A percentile compares a stretch with the other conserved stretches of the same genome.
These are phyloP conservation scores for Adelognathus sp. DNA, from an alignment of 2,888 invertebrate species.

Conservation along the genomic window DNA sequence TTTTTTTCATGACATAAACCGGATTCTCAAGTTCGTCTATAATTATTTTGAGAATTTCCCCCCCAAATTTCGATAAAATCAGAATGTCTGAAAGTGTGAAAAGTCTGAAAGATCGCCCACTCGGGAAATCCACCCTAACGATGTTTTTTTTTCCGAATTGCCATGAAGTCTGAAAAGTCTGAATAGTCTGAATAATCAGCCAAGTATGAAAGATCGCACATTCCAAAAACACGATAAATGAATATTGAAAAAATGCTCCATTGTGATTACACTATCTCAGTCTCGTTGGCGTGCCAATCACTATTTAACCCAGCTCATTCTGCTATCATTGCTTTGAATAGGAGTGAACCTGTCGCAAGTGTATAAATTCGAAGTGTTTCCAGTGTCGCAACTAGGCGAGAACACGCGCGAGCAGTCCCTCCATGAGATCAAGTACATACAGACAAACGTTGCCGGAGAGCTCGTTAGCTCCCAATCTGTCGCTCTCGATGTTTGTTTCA, in stretches of 20 bases:
- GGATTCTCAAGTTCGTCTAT: too few relatives aligned
- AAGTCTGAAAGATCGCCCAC: too few relatives aligned
- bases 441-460: slow-evolving; percentile 25
- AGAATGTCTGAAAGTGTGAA: too few relatives aligned
- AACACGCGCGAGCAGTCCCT: slow-evolving; percentile 12
- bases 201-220: too few relatives aligned
- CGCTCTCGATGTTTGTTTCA: slow-evolving; percentile 42
- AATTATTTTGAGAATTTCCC: too few relatives aligned
- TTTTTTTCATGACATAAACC: too few relatives aligned
- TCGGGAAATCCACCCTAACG: too few relatives aligned
- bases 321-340: neutral
- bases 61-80: too few relatives aligned
- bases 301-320: neutral
- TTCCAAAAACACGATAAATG: neutral
- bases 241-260: neutral
- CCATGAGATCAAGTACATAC: slow-evolving; percentile 15
- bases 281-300: neutral
- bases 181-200: too few relatives aligned
- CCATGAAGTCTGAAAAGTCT: too few relatives aligned
- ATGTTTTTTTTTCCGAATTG: too few relatives aligned
- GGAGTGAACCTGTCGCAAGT: neutral
- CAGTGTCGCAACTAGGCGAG: slow-evolving; percentile 33
- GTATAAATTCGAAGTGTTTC: neutral
- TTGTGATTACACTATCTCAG: neutral
- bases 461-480: slow-evolving; percentile 55